phyloP scores from a whole-genome alignment of 2,888 invertebrate genomes.

The Zele albiditarsus region DNA sequence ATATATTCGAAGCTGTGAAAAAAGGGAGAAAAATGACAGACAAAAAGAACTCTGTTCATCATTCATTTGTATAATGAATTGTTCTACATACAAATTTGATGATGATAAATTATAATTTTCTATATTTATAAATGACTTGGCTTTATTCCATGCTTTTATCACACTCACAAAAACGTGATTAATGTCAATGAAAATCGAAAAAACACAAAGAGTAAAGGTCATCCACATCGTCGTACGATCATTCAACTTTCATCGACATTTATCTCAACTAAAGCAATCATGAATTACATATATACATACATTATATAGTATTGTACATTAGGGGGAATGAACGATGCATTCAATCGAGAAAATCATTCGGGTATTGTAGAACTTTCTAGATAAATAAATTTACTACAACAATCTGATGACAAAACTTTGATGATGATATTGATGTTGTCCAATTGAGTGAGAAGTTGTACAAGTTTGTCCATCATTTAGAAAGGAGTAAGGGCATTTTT shows the following conservation, averaged over 20 bases:
- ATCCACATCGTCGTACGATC: not conserved
- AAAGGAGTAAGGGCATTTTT: too few species aligned
- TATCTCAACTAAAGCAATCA: not conserved
- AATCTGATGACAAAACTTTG: not conserved
- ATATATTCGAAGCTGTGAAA: not conserved
- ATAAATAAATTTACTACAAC: not conserved
- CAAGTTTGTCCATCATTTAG: too few species aligned
- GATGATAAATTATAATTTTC: not conserved
- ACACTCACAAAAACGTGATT: not conserved
- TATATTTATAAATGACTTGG: not conserved
- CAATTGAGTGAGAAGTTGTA: not conserved
- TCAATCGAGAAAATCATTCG: not conserved
- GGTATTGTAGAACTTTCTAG: not conserved
- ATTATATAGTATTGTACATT: not conserved
- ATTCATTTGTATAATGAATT: not conserved
- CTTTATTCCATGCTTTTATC: not conserved
- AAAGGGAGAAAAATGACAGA: not conserved
- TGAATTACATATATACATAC: not conserved
- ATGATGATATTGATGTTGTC: not conserved
- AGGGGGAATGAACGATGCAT: not conserved
- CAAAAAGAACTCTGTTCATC: not conserved
- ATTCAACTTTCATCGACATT: conserved; percentile 4
- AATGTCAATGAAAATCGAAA: not conserved
- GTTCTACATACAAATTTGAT: not conserved
- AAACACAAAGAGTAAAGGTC: not conserved